Percentiles rank a stretch among this genome's conserved stretches.
Conservation (phyloP, 2,113 vertebrate species). For the Erythrolamprus reginae region DNA sequence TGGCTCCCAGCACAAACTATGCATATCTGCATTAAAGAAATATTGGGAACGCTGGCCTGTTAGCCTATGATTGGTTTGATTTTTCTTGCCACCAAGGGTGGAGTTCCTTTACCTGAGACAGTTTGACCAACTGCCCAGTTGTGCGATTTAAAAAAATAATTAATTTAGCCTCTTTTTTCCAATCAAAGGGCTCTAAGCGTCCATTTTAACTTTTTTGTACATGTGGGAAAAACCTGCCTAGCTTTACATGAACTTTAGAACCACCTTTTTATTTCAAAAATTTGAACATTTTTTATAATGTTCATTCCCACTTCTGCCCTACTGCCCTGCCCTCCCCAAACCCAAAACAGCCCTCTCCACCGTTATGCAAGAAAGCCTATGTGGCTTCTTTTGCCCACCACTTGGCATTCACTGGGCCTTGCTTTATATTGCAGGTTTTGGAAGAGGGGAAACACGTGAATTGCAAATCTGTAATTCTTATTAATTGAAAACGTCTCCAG, state of each 20-base stretch:
- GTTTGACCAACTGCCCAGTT: not conserved
- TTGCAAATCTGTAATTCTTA: constrained; percentile 30
- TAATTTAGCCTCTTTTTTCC: constrained; percentile 37
- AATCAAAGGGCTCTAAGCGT: constrained; percentile 55
- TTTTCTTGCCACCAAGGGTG: not conserved
- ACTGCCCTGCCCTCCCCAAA: not conserved
- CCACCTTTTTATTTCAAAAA: not conserved
- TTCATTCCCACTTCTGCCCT: not conserved
- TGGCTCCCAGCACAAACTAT: not conserved
- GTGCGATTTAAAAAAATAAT: not conserved
- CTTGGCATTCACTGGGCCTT: constrained; percentile 25
- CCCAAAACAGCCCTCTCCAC: not conserved
- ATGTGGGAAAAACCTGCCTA: constrained; percentile 26
- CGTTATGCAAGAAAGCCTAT: not conserved
- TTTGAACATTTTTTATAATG: constrained; percentile 1
- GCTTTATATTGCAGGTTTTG: not conserved
- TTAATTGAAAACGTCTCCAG: constrained; percentile 46
- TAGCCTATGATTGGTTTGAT: not conserved
- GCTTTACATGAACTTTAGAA: constrained; percentile 50
- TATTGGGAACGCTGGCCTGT: not conserved
- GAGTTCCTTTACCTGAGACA: constrained; percentile 11
- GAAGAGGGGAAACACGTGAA: not conserved
- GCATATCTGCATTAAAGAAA: constrained; percentile 26
- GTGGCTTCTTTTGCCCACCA: constrained; percentile 2
- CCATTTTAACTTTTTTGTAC: constrained; percentile 28